Evolutionary conservation across 2,797 vertebrate genomes (phyloP).

Genomic region (Lutjanus campechanus): DNA sequence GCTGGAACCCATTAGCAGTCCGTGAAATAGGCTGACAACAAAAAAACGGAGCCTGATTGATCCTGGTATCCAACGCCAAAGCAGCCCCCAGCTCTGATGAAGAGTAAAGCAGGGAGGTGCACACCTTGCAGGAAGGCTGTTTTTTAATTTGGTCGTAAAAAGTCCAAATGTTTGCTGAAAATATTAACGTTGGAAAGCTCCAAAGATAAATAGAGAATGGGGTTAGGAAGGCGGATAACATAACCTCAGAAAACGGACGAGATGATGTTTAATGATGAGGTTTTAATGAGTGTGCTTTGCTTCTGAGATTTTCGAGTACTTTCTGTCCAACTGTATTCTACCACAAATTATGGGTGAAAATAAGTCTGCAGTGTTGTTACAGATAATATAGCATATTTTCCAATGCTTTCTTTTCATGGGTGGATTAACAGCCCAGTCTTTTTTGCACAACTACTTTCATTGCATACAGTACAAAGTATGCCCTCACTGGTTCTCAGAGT

Average conservation of each 20-base stretch:
- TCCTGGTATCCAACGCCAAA: constrained; percentile 65
- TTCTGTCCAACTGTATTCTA: constrained; percentile 16
- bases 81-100: constrained; percentile 65
- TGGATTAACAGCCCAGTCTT: constrained; percentile 2
- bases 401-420: constrained; percentile 23
- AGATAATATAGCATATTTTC: constrained; percentile 15
- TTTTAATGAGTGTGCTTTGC: constrained; percentile 31
- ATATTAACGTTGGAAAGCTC: constrained; percentile 24
- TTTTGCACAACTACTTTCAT: constrained; percentile 6
- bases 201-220: neutral
- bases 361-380: neutral
- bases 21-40: constrained; percentile 78
- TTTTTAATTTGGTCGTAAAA: constrained; percentile 53
- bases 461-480: constrained; percentile 17
- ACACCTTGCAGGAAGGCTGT: constrained; percentile 51
- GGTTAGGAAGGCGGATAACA: neutral
- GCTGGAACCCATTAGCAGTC: constrained; percentile 80
- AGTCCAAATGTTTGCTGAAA: constrained; percentile 47
- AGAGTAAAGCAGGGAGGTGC: constrained; percentile 54
- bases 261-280: constrained; percentile 18
- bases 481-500: constrained; percentile 32
- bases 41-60: constrained; percentile 72
- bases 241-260: neutral
- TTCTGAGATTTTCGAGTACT: constrained; percentile 5
- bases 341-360: neutral